Evolutionary conservation across 2,113 vertebrate genomes (phyloP).

Genomic region (Ptyas mucosa): DNA sequence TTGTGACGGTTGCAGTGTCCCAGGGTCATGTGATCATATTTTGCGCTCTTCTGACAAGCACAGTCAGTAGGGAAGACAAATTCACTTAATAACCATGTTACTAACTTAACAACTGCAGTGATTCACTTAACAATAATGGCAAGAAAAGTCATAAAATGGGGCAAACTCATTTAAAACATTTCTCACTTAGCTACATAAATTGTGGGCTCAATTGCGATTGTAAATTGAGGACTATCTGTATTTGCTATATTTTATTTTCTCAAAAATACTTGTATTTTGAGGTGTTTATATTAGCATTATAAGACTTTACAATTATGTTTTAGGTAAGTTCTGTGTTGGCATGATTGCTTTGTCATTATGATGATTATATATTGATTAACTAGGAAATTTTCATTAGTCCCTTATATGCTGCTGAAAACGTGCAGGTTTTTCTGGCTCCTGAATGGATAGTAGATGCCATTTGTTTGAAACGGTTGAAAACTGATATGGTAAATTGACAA

Average conservation of each 20-base stretch:
- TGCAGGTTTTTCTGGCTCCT: constrained; percentile 11
- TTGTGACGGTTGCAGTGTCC: too few species aligned
- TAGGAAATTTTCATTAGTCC: constrained; percentile 5
- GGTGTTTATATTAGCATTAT: not conserved
- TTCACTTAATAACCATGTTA: too few species aligned
- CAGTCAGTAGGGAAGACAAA: too few species aligned
- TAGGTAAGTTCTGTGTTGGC: not conserved
- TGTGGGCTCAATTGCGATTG: too few species aligned
- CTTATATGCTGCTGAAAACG: not conserved
- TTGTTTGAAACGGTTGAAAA: not conserved
- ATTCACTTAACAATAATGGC: too few species aligned
- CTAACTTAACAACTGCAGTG: too few species aligned
- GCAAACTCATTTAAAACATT: too few species aligned
- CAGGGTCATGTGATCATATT: not conserved
- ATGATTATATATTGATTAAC: not conserved
- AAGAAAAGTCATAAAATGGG: too few species aligned
- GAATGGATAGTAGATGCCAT: not conserved
- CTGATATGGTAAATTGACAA: not conserved
- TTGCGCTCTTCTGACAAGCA: not conserved
- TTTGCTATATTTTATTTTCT: not conserved
- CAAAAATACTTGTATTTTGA: not conserved
- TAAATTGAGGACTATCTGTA: too few species aligned
- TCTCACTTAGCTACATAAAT: too few species aligned
- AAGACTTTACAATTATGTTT: not conserved
- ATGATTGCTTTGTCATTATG: constrained; percentile 29